These are phyloP conservation scores for Synergus gifuensis DNA, from an alignment of 2,888 invertebrate species.

Conservation along the genomic window DNA sequence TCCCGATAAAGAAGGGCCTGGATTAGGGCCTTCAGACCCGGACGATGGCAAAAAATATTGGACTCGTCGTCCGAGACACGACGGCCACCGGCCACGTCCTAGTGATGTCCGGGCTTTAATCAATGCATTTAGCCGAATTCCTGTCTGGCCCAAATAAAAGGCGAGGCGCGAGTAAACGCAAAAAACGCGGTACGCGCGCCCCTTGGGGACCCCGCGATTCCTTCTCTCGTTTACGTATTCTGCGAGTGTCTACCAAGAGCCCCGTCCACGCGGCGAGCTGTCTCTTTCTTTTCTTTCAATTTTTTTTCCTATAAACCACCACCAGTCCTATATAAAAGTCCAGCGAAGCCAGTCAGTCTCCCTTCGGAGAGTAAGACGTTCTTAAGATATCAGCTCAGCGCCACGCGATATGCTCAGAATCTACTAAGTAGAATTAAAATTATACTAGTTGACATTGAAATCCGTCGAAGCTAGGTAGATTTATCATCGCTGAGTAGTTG, in stretches of 20 bases:
- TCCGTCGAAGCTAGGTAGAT: no score
- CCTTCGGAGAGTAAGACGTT: constrained; percentile 8
- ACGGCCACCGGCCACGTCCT: constrained; percentile 74
- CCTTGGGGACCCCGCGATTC: constrained; percentile 47
- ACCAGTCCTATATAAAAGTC: constrained; percentile 24
- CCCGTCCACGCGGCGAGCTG: constrained; percentile 53
- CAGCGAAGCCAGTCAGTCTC: background rate
- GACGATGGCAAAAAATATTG: constrained; percentile 65
- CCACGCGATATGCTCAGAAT: background rate
- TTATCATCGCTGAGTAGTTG: no score
- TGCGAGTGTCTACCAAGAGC: constrained; percentile 64
- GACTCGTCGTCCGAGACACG: constrained; percentile 70
- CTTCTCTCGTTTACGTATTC: constrained; percentile 69
- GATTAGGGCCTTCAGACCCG: constrained; percentile 44
- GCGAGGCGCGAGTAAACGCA: constrained; percentile 69
- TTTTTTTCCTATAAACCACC: constrained; percentile 43
- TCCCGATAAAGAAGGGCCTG: constrained; percentile 41
- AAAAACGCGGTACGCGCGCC: constrained; percentile 64
- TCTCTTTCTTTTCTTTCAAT: constrained; percentile 47
- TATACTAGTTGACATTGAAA: no score
- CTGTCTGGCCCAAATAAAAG: constrained; percentile 77
- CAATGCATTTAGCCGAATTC: constrained; percentile 78
- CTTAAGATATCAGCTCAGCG: background rate
- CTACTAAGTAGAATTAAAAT: background rate
- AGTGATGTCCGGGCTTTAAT: constrained; percentile 76